Base-by-base conservation (phyloP, 2,797 vertebrate species). In the Syngnathus rostellatus region DNA sequence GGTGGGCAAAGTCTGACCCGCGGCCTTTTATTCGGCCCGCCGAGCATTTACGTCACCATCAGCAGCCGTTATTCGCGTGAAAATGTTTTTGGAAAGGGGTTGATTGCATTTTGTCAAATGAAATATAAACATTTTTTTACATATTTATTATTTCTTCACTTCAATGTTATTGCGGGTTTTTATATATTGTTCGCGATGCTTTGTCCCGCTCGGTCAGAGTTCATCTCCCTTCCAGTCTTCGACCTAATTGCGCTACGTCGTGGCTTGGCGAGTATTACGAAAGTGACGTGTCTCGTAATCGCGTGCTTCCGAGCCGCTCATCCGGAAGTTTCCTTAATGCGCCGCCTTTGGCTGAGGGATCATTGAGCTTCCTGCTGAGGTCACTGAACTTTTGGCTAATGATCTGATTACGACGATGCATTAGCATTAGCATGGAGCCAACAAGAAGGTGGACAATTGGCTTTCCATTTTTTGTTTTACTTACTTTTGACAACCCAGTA, bases 231-330 rank as follows among this genome's bases (percentile, higher is more conserved):
- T 68, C 77, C 64, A 69, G 14, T 57, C 6, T 2, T 3, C 40
- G 63, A 48, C 50, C 78, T 80, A 83, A 86, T 83, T 84, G 75
- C 59, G 83, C 81, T 83, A 84, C 79, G 62, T 58, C 76, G 80
- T 87, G 78, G 75, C 75, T 71, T 65, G 69, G 62, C 71, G 40
- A 72, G 83, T 78, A 71, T 78, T 80, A 72, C 73, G 73, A 77
- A 78, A 82, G 74, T 80, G 76, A 87, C 83, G 80, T 38, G 74
- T 76, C 78, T 23, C 66, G 71, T 5, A 66, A 78, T 71, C 65
- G 76, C 79, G 68, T 81, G 75, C 82, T 80, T 85, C 74, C 63
- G 62, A 61, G 63, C 73, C 82, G 77, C 72, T 83, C 80, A 77
- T 73, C 81, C 78, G 72, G 79, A 81, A 81, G 81, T 63, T 69